Conservation (phyloP, 2,888 invertebrate species). For the Sphaeridia pumilis region DNA sequence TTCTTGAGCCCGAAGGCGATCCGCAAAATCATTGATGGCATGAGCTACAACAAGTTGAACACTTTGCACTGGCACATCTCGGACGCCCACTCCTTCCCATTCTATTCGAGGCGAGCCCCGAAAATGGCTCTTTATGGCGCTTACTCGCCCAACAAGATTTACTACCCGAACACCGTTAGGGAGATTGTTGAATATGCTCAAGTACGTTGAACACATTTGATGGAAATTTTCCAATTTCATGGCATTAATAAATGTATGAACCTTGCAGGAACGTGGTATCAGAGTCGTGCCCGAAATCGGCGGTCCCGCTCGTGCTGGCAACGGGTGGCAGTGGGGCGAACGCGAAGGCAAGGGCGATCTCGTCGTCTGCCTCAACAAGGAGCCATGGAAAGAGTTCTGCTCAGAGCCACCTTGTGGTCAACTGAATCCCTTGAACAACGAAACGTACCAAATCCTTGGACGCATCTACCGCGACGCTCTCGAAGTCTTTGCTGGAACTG, state of each 20-base stretch:
- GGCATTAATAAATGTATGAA: not conserved
- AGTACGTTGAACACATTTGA: constrained; percentile 36
- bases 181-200: constrained; percentile 61
- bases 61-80: constrained; percentile 87
- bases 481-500: constrained; percentile 41
- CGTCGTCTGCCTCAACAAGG: constrained; percentile 65
- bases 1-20: constrained; percentile 61
- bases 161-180: constrained; percentile 52
- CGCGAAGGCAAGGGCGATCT: constrained; percentile 58
- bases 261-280: constrained; percentile 53
- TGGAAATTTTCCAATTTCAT: not conserved
- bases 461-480: constrained; percentile 51
- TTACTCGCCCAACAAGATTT: constrained; percentile 49
- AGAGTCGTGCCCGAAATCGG: constrained; percentile 79
- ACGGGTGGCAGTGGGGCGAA: constrained; percentile 74
- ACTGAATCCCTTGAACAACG: constrained; percentile 62
- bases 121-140: constrained; percentile 56
- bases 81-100: constrained; percentile 84
- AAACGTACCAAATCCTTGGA: constrained; percentile 53
- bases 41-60: constrained; percentile 80
- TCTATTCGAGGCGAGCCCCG: constrained; percentile 61
- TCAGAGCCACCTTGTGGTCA: constrained; percentile 77
- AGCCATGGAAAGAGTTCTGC: constrained; percentile 60
- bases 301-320: constrained; percentile 73
- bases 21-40: constrained; percentile 63